Percentiles rank a stretch among this genome's conserved stretches.
These are phyloP conservation scores for Panzeria rudis DNA, from an alignment of 2,888 invertebrate species.

Conservation along the genomic window DNA sequence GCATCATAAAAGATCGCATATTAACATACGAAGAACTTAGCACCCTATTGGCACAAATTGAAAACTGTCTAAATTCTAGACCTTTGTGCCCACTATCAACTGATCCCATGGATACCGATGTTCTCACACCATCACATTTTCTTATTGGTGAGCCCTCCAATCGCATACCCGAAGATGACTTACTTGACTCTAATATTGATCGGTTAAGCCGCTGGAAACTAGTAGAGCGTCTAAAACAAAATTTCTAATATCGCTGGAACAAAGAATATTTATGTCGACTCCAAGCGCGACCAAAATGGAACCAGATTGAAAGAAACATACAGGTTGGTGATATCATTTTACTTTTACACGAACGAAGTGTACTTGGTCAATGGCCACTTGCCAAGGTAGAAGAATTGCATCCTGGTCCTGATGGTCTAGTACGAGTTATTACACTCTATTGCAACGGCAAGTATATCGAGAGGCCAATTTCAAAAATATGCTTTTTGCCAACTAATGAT, in stretches of 20 bases:
- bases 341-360: conserved; percentile 56
- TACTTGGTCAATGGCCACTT: conserved; percentile 74
- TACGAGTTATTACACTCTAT: too few species aligned
- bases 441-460: too few species aligned
- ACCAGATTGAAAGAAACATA: neutral
- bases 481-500: too few species aligned
- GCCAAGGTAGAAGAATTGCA: conserved; percentile 73
- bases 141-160: conserved; percentile 52
- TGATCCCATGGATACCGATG: neutral
- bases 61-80: neutral
- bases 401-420: conserved; percentile 57
- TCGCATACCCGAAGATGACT: conserved; percentile 29
- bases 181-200: neutral
- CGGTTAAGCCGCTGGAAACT: too few species aligned
- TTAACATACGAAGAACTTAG: neutral
- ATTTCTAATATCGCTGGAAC: conserved; percentile 49
- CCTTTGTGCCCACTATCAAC: neutral
- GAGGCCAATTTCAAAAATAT: too few species aligned
- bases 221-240: neutral
- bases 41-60: neutral
- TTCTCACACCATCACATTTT: conserved; percentile 41
- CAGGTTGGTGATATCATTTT: conserved; percentile 48
- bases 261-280: conserved; percentile 9
- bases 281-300: neutral
- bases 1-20: neutral